phyloP scores from a whole-genome alignment of 2,888 invertebrate species.

The Xestobium rufovillosum region DNA sequence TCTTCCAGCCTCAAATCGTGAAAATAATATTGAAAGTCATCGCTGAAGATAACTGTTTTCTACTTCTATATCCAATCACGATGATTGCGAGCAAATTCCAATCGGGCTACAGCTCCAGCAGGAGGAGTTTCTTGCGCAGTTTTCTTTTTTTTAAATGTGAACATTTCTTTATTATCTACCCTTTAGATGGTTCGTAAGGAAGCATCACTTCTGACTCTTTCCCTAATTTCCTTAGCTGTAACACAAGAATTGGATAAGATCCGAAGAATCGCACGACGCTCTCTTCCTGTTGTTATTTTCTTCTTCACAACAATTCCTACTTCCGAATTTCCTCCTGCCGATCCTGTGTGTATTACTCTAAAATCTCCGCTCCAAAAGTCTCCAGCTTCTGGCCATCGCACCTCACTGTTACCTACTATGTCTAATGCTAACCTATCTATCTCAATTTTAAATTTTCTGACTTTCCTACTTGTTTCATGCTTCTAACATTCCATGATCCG shows the following conservation, averaged over 20 bases:
- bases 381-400: no score
- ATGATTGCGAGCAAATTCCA: not conserved
- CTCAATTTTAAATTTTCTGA: no score
- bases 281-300: not conserved
- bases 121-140: not conserved
- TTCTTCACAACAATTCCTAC: no score
- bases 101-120: not conserved
- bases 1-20: constrained; percentile 3
- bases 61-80: no score
- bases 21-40: constrained; percentile 5
- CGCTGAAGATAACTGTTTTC: not conserved
- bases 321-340: no score
- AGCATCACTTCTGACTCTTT: not conserved
- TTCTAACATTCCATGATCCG: no score
- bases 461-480: no score
- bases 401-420: no score
- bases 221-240: not conserved
- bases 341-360: no score
- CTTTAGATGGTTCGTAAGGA: constrained; percentile 3
- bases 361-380: no score
- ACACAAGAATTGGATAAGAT: not conserved
- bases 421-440: no score
- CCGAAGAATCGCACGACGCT: not conserved
- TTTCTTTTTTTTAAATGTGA: not conserved
- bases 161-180: constrained; percentile 3